Evolutionary conservation across 1,140 invertebrate genomes (phyloP), one percentile per base, ranked within the genome.

Genomic region (Gonioctena quinquepunctata): DNA sequence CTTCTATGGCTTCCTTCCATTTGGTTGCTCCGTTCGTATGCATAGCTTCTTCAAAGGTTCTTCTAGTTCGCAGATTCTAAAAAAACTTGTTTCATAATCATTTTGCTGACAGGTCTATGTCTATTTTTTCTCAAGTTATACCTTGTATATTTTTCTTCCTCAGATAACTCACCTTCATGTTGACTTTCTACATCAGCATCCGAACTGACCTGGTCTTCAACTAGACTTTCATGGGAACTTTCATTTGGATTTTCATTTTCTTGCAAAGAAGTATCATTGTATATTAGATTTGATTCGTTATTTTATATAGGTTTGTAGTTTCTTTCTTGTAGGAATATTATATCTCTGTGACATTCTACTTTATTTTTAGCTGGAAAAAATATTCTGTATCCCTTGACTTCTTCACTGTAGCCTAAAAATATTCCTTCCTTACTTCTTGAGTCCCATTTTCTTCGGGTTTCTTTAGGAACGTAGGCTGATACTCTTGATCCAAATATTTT

Each of bases 331-430:
- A 68, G 21, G 21, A 69, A 69, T 2, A 69, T 62, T 11, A 69
- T 11, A 1, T 69, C 48, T 22, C 59, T 22, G 16, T 62, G 22
- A 3, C 25, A 8, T 25, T 25, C 67, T 16, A 69, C 48, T 63
- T 23, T 69, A 52, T 69, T 50, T 68, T 68, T 62, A 1, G 62
- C 67, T 52, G 33, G 22, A 5, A 62, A 25, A 54, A n/a, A 69
- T 2, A 69, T 62, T 54, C 57, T 50, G 26, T 26, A 69, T 4
- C 67, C 59, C 54, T 69, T 62, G 2, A 26, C 27, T 16, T 68
- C 33, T 42, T 83, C 76, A 22, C 63, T 71, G 71, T 84, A 84
- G 0, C 82, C 83, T 22, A 84, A 73, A 61, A 84, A 75, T 68
- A 80, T 70, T 52, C 74, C 79, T 74, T 71, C 78, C 63, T 79